These are phyloP conservation scores for Sebastiscus albofasciatus DNA, from an alignment of 2,797 vertebrate species.

Conservation along the genomic window DNA sequence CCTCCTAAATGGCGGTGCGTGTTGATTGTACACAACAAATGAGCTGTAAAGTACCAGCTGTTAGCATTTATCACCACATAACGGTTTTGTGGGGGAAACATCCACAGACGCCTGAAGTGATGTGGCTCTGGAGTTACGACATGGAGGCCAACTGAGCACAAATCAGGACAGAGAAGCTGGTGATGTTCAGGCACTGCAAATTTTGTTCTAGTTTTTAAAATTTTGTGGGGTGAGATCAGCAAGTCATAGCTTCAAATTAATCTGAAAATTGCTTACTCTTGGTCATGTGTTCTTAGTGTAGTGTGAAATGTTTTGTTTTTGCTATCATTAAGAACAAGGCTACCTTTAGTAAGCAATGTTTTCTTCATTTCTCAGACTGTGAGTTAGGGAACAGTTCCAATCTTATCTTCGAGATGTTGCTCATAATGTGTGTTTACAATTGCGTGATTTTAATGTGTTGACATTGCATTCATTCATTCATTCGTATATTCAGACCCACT, in stretches of 20 bases:
- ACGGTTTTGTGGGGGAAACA: constrained; percentile 32
- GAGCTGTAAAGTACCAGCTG: constrained; percentile 61
- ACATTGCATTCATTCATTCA: neutral
- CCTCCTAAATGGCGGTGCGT: constrained; percentile 7
- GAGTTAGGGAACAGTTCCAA: neutral
- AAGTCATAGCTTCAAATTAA: neutral
- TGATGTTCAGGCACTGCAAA: neutral
- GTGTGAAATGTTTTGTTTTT: constrained; percentile 14
- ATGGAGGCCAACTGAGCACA: constrained; percentile 1
- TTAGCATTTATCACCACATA: constrained; percentile 61
- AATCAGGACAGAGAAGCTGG: constrained; percentile 6
- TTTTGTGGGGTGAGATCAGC: no score
- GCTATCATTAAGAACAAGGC: constrained; percentile 17
- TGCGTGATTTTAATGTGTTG: neutral
- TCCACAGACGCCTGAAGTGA: constrained; percentile 36
- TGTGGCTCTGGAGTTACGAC: constrained; percentile 24
- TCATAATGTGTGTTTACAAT: neutral
- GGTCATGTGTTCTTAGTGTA: neutral
- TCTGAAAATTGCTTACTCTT: neutral
- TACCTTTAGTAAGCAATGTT: neutral
- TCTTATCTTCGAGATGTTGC: constrained; percentile 21
- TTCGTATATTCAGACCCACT: neutral
- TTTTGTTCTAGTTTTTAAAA: neutral
- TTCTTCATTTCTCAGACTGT: constrained; percentile 13
- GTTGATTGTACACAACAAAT: constrained; percentile 53